A percentile compares a stretch with the other conserved stretches of the same genome.
These are phyloP conservation scores for Eilema depressum DNA, from an alignment of 2,888 invertebrate genomes.

Conservation along the genomic window DNA sequence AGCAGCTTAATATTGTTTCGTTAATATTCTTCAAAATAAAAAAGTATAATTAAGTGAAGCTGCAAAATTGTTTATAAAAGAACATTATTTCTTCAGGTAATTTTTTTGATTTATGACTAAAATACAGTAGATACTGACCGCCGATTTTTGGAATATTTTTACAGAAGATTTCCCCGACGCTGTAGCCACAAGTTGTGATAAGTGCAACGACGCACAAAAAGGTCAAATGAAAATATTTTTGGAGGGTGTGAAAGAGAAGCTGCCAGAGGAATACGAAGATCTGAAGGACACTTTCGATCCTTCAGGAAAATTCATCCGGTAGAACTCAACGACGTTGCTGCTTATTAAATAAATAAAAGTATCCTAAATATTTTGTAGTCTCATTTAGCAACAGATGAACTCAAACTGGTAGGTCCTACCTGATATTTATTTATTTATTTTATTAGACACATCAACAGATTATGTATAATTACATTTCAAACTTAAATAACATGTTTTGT, in stretches of 20 bases:
- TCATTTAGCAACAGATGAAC: not conserved
- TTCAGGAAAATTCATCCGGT: conserved; percentile 7
- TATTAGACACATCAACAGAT: too few species aligned
- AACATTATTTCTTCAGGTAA: too few species aligned
- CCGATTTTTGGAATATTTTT: not conserved
- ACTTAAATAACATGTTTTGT: too few species aligned
- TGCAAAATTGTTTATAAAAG: too few species aligned
- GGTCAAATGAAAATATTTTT: conserved; percentile 13
- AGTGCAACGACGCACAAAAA: conserved; percentile 22
- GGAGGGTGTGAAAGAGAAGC: not conserved
- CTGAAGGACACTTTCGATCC: conserved; percentile 21
- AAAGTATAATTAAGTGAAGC: too few species aligned
- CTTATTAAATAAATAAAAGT: not conserved
- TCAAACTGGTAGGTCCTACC: too few species aligned
- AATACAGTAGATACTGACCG: too few species aligned
- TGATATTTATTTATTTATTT: too few species aligned
- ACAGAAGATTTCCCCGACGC: conserved; percentile 23
- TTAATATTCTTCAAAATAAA: too few species aligned
- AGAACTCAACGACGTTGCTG: not conserved
- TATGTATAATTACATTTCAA: too few species aligned
- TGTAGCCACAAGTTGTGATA: conserved; percentile 7
- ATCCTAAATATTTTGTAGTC: not conserved
- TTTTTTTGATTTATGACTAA: too few species aligned
- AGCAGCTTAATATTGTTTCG: too few species aligned
- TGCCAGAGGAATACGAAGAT: conserved; percentile 13